Evolutionary conservation across 2,797 vertebrate species (phyloP).

Genomic region (Coregonus ussuriensis): DNA sequence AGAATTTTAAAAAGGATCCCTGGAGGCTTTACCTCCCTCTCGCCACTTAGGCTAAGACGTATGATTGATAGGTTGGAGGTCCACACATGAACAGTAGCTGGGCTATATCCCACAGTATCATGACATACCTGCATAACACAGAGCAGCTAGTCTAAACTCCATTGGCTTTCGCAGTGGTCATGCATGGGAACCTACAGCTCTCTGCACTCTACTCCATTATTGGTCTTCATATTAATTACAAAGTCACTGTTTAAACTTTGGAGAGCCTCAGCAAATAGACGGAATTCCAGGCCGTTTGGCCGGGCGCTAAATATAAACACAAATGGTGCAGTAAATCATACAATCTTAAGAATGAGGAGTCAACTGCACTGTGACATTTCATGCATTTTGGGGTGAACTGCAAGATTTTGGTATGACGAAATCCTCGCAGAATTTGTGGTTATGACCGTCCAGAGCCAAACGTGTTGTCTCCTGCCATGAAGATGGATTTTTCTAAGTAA

Average conservation of each 20-base stretch:
- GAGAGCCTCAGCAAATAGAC: constrained; percentile 27
- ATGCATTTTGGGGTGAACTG: constrained; percentile 6
- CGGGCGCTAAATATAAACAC: constrained; percentile 21
- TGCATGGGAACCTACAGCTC: constrained; percentile 33
- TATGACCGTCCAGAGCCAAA: neutral
- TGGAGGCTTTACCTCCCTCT: neutral
- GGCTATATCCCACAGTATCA: neutral
- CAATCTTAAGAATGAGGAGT: constrained; percentile 18
- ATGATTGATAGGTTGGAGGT: neutral
- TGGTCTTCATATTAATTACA: constrained; percentile 29
- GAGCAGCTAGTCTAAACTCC: constrained; percentile 7
- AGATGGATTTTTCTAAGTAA: neutral
- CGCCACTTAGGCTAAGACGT: neutral
- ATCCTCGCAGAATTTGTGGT: neutral
- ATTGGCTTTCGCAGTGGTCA: neutral
- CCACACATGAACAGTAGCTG: neutral
- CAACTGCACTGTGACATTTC: constrained; percentile 20
- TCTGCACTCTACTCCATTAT: neutral
- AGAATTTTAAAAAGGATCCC: neutral
- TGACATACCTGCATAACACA: neutral
- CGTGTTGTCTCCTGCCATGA: neutral
- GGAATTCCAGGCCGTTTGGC: constrained; percentile 30
- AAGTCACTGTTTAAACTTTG: constrained; percentile 42
- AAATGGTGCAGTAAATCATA: constrained; percentile 27
- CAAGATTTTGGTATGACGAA: constrained; percentile 3